Evolutionary conservation across 2,113 vertebrate genomes (phyloP), one percentile per base, ranked within the genome.

Genomic region (Hippocampus abdominalis): DNA sequence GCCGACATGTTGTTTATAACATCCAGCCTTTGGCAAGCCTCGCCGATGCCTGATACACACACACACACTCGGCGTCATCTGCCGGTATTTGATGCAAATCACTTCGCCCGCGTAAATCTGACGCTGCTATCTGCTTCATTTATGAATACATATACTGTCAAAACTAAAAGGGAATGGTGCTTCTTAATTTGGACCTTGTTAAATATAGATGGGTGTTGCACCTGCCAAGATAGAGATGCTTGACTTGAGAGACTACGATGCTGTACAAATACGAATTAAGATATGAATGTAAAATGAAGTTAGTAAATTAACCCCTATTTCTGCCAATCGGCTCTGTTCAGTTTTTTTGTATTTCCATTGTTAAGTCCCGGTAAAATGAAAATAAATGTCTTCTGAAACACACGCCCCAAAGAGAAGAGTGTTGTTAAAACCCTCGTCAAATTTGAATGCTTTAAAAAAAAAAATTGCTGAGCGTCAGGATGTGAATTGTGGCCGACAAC

Each of bases 1-100:
- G 13, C 39, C 82, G 89, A 90, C 87, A 86, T 75, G 77, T 79
- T 90, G 90, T 90, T 92, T 91, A 92, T 85, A 90, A 68, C 75
- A 70, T 88, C 88, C 81, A 80, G 76, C 66, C 54, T 81, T 71
- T 81, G 72, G 72, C 68, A 80, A 76, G 68, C 75, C 66, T 40
- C 5, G 32, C 21, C n/a, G 51, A 40, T 56, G n/a, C 51, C 49
- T 25, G 51, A 68, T 39, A 40, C 48, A 18, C 29, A 25, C 65
- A 40, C 48, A 18, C 29, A 25, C 65, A 23, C 49, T 23, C 20
- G 4, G 20, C 36, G 49, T 53, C 49, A 68, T 54, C 29, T 69
- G 15, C 64, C 32, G 60, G 23, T 27, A 71, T 62, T 46, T 42
- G 13, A 48, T 62, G 10, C 12, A 70, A 70, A 64, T 68, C 27